A percentile compares a stretch with the other conserved stretches of the same genome.
Conservation (phyloP, 1,140 invertebrate genomes). For the Scaptomyza montana region DNA sequence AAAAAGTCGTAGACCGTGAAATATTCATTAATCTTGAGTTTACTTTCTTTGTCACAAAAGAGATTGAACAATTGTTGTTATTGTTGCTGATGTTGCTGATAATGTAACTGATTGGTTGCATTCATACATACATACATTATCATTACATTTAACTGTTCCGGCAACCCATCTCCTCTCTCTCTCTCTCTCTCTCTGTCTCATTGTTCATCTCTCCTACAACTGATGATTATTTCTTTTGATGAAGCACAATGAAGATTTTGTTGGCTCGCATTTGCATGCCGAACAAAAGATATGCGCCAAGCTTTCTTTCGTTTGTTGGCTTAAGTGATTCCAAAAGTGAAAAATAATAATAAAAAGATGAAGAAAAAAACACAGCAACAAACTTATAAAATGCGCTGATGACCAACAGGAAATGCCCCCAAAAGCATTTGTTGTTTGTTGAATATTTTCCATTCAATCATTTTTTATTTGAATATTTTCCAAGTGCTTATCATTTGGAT, state of each 20-base stretch:
- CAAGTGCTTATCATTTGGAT: background rate
- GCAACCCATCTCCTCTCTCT: conserved; percentile 14
- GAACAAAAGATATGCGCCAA: conserved; percentile 38
- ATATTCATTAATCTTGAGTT: conserved; percentile 67
- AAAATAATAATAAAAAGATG: conserved; percentile 22
- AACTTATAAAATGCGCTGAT: conserved; percentile 31
- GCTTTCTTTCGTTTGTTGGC: conserved; percentile 38
- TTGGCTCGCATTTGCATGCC: conserved; percentile 47
- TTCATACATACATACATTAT: background rate
- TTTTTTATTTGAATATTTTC: background rate
- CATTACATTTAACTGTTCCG: conserved; percentile 12
- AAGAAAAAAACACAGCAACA: conserved; percentile 1
- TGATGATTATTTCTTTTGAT: conserved; percentile 70
- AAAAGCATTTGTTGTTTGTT: background rate
- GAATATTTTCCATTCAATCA: background rate
- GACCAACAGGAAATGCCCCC: conserved; percentile 38
- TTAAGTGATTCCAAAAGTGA: conserved; percentile 46
- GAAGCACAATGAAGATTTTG: conserved; percentile 50
- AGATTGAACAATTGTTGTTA: conserved; percentile 19
- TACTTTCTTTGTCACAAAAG: conserved; percentile 60
- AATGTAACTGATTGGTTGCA: conserved; percentile 66
- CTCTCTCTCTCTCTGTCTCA: background rate
- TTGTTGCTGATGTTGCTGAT: conserved; percentile 51
- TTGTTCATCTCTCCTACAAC: conserved; percentile 12
- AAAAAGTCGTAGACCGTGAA: conserved; percentile 19